Percentiles rank a stretch among this genome's conserved stretches.
phyloP scores from a whole-genome alignment of 2,113 vertebrate genomes.

The Daphoenositta chrysoptera region DNA sequence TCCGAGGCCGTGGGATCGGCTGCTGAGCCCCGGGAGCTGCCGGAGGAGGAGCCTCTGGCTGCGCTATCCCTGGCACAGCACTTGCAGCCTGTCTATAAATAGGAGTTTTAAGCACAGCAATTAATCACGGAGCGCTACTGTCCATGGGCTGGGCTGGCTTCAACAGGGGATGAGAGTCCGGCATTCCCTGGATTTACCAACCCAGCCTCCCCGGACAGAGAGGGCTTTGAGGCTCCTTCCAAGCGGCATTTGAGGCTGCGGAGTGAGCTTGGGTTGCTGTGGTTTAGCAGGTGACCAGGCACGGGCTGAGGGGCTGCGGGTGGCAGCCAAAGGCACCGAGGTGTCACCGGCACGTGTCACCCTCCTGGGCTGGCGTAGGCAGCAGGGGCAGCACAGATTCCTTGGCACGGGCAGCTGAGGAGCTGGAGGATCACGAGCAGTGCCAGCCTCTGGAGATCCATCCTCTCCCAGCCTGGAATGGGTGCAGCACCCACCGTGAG shows the following conservation, averaged over 20 bases:
- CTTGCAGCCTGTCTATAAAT: neutral
- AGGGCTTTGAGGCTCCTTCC: neutral
- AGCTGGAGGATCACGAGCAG: neutral
- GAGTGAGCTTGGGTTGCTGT: neutral
- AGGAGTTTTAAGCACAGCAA: slow-evolving; percentile 26
- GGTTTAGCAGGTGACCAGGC: neutral
- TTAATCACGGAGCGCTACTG: slow-evolving; percentile 4
- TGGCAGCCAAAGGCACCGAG: accelerated
- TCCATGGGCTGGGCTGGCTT: neutral
- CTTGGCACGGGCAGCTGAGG: neutral
- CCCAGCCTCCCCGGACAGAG: neutral
- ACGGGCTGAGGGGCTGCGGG: neutral
- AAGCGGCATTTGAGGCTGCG: neutral
- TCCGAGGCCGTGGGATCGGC: neutral
- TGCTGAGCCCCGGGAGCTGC: neutral
- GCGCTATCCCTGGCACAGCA: neutral
- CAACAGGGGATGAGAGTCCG: neutral
- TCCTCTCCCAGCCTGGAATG: neutral
- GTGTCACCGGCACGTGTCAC: accelerated
- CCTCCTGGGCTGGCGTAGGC: accelerated
- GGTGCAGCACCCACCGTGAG: neutral
- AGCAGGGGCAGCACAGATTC: neutral
- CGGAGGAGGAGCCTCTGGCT: neutral
- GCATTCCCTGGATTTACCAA: neutral
- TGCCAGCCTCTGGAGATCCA: neutral